Conservation (phyloP, 37 sponge, comb jelly and placozoan species). For the Axinella damicornis region DNA sequence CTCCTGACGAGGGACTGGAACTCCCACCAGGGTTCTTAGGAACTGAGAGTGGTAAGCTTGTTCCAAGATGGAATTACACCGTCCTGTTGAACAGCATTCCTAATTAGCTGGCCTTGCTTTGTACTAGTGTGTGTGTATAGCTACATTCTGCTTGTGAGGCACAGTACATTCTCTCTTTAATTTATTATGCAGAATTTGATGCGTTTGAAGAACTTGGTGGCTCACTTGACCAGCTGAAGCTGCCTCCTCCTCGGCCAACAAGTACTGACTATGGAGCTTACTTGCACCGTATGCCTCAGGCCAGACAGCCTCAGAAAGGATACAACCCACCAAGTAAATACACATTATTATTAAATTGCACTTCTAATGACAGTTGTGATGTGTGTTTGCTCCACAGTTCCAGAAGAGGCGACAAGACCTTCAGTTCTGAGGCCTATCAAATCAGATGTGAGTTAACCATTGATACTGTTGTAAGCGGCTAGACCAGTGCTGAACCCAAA, state of each 20-base stretch:
- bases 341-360: too few species aligned
- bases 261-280: conserved; percentile 82
- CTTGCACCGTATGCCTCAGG: conserved; percentile 2
- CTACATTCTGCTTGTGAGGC: too few species aligned
- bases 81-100: too few species aligned
- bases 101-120: too few species aligned
- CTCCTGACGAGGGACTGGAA: conserved; percentile 35
- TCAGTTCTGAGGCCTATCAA: conserved; percentile 1
- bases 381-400: background rate
- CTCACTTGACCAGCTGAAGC: conserved; percentile 22
- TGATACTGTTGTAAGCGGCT: background rate
- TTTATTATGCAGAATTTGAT: conserved; percentile 39
- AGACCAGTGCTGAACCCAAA: too few species aligned
- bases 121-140: too few species aligned
- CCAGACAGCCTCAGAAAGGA: too few species aligned
- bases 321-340: too few species aligned
- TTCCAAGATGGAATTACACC: too few species aligned
- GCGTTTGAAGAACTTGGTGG: conserved; percentile 58
- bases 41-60: conserved; percentile 38
- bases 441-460: background rate
- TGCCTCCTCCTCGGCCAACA: conserved; percentile 60
- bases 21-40: conserved; percentile 28
- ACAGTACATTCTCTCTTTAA: too few species aligned
- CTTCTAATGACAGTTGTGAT: background rate
- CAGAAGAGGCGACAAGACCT: background rate